Conservation (phyloP, 2,113 vertebrate genomes). For the Cichladusa arquata region DNA sequence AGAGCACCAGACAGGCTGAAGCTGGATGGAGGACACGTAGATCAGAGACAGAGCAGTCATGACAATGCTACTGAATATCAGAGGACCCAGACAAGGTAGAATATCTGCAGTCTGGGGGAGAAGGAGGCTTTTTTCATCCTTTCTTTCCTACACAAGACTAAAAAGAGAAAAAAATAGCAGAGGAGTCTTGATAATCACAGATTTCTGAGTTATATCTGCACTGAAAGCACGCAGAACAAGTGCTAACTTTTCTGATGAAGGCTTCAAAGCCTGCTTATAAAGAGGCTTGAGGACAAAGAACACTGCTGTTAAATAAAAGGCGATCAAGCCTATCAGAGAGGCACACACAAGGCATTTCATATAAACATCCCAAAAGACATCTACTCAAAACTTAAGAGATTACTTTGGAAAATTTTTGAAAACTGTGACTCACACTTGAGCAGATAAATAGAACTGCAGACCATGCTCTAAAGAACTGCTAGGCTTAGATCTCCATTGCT, state of each 20-base stretch:
- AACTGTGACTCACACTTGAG: background rate
- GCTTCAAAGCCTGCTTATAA: background rate
- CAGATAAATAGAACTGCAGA: background rate
- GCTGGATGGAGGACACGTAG: background rate
- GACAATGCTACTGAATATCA: background rate
- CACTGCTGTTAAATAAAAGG: background rate
- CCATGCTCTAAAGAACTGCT: background rate
- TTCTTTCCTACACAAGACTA: background rate
- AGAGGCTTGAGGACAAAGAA: background rate
- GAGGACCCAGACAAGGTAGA: background rate
- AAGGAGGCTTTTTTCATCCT: background rate
- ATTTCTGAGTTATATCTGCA: background rate
- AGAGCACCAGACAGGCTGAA: conserved; percentile 12
- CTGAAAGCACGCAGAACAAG: background rate
- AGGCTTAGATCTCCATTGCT: background rate
- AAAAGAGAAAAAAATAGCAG: background rate
- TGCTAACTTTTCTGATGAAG: background rate
- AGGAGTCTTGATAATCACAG: background rate
- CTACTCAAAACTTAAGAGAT: background rate
- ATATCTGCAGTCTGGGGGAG: background rate
- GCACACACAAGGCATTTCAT: background rate
- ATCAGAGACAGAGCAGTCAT: conserved; percentile 29
- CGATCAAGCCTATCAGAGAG: background rate
- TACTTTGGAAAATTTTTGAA: background rate
- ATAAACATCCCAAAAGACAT: background rate